These are phyloP conservation scores for Willisornis vidua DNA, from an alignment of 2,113 vertebrate genomes.

Conservation along the genomic window DNA sequence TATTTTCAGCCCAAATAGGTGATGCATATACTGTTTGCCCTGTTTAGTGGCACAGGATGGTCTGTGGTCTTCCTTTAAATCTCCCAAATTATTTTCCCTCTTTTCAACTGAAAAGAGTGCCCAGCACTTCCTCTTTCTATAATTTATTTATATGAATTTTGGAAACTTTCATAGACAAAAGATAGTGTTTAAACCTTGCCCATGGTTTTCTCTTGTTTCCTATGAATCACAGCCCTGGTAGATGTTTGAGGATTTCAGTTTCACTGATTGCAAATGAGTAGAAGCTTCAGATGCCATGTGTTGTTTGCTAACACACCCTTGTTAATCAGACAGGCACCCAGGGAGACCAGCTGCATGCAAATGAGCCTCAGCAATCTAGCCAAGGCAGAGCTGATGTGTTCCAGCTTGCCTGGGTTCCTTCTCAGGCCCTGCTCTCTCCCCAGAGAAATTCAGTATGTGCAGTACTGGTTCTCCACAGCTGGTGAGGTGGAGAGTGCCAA, in stretches of 20 bases:
- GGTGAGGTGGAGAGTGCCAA: background rate
- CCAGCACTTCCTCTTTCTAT: background rate
- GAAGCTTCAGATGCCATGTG: conserved; percentile 13
- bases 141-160: conserved; percentile 25
- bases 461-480: background rate
- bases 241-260: conserved; percentile 28
- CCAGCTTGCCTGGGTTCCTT: background rate
- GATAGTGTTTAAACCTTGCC: conserved; percentile 1
- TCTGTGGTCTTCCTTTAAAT: background rate
- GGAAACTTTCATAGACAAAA: conserved; percentile 21
- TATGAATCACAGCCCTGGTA: background rate
- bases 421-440: background rate
- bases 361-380: background rate
- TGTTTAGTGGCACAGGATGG: background rate
- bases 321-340: conserved; percentile 32
- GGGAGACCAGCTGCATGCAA: conserved; percentile 23
- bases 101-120: conserved; percentile 1
- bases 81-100: background rate
- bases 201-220: background rate
- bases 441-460: background rate
- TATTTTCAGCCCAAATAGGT: background rate
- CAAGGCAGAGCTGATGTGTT: background rate
- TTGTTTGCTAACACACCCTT: conserved; percentile 14
- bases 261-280: conserved; percentile 18
- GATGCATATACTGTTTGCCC: background rate